phyloP scores from a whole-genome alignment of 2,113 vertebrate species.

The Clinocottus analis region DNA sequence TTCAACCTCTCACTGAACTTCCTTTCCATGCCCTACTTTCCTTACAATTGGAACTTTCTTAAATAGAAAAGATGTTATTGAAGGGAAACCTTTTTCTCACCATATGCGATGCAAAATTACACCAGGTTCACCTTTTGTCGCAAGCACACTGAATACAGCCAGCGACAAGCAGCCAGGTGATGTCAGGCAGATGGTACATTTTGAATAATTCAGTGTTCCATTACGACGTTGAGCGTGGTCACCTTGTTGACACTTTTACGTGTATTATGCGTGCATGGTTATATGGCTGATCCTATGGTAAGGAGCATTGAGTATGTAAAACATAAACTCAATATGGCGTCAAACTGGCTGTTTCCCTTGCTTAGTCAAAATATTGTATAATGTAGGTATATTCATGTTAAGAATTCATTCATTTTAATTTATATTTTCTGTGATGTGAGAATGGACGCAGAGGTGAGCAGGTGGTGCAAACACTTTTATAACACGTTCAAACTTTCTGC shows the following conservation, averaged over 20 bases:
- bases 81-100: not conserved
- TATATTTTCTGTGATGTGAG: too few species aligned
- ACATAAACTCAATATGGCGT: not conserved
- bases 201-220: conserved; percentile 32
- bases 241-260: conserved; percentile 37
- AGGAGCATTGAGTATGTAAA: not conserved
- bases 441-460: too few species aligned
- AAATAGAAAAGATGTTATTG: not conserved
- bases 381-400: not conserved
- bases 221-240: not conserved
- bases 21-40: not conserved
- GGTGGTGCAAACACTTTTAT: too few species aligned
- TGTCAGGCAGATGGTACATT: conserved; percentile 40
- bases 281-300: conserved; percentile 1
- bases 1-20: not conserved
- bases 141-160: not conserved
- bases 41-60: not conserved
- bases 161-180: conserved; percentile 1
- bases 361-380: too few species aligned
- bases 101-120: not conserved
- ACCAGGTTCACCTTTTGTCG: not conserved
- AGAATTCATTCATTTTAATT: not conserved
- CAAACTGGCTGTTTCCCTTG: not conserved
- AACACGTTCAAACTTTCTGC: not conserved
- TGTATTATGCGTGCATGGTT: conserved; percentile 10